Evolutionary conservation across 2,113 vertebrate species (phyloP), one percentile per base, ranked within the genome.

Genomic region (Psilopogon haemacephalus): DNA sequence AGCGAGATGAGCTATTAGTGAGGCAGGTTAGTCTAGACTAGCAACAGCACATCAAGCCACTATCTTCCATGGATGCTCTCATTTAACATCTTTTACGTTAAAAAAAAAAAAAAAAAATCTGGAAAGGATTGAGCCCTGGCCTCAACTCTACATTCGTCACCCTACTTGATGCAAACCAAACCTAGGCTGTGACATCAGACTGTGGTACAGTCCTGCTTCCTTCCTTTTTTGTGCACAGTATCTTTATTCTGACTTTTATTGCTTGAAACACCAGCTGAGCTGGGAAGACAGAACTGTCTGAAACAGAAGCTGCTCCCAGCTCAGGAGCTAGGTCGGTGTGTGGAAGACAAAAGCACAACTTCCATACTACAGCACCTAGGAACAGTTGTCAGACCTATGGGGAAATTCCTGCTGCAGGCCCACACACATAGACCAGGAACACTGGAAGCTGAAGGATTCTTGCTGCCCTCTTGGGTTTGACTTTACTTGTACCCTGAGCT

Each of bases 331-430:
- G 65, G 80, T 63, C 78, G 95, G 84, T 15, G 15, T 17, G 23
- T 88, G 96, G 94, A 97, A 97, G 94, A 95, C 95, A 87, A 89
- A 88, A 92, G 65, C 72, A 88, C 84, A 30, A 79, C 74, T 90
- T 84, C 62, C 79, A 14, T 70, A 46, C 69, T 81, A 81, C 74
- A 96, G 95, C 92, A 97, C 92, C 94, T 21, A 94, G 90, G 65
- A 94, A 79, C 2, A 95, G 37, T 35, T 69, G 68, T 89, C 56
- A 77, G 77, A 70, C 55, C 81, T 75, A 23, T 3, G 11, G 46
- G 33, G 30, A 83, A 76, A 89, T 30, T 28, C 64, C 32, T 8
- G 1, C 65, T 90, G 28, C 46, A 87, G 78, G 69, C 48, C 59
- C 30, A 15, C 1, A n/a, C 54, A 74, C 55, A 67, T n/a, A 69